Base-by-base conservation (phyloP, 1,140 invertebrate species). In the Chironomus tepperi region DNA sequence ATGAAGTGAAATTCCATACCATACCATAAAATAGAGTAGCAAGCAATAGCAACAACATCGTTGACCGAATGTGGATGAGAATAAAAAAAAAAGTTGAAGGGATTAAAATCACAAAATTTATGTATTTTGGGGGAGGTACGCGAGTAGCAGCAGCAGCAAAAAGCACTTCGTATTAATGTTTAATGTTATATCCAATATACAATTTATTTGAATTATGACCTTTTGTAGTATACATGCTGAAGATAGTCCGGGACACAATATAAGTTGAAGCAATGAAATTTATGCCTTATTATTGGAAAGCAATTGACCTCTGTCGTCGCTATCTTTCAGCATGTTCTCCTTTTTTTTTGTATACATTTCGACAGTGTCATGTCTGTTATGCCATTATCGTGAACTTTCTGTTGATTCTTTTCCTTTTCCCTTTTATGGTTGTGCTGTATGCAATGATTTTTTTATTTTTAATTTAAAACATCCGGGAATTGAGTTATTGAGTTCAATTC, bases 91-190 rank as follows among this genome's bases (percentile, higher is more conserved):
- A 57, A 12, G 47, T 57, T 57, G 47, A 57, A 57, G 47, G 47
- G 47, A 57, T 57, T 57, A 57, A 57, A 57, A 57, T 57, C 47
- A 57, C 12, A 57, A 57, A 57, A 57, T 57, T 57, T 57, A 57
- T 57, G 9, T 57, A 57, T 57, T 57, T 57, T 57, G 12, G 5
- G n/a, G 47, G 12, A 57, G 47, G 47, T 5, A n/a, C 47, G 5
- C 47, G 12, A 57, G 43, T 8, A 10, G 43, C 43, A 34, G n/a
- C n/a, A n/a, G n/a, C n/a, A n/a, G n/a, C n/a, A n/a, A n/a, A 34
- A 34, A 34, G 24, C 24, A 34, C 1, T 34, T 34, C 24, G 5
- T 34, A 5, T 34, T 34, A 34, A 34, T 34, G 24, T 34, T 34
- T 34, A 34, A 34, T 34, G 24, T 34, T 34, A 34, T 34, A 34